Evolutionary conservation across 1,140 invertebrate species (phyloP), one percentile per base, ranked within the genome.

Genomic region (Lepeophtheirus salmonis): DNA sequence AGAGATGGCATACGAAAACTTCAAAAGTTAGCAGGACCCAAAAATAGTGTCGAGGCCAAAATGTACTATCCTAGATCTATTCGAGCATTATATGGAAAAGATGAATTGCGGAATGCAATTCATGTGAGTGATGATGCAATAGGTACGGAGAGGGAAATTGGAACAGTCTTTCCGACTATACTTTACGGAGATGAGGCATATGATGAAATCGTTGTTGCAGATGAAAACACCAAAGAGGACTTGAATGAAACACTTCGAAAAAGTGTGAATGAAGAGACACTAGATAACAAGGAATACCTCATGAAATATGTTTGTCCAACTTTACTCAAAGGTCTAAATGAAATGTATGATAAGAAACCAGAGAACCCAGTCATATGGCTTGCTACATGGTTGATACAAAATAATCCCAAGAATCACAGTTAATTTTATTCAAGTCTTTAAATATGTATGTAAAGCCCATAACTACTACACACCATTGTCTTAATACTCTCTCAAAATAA

Each of bases 111-210:
- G 64, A 86, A 89, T 67, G 80, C 76, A n/a, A 70, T 88, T 2
- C 88, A 94, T 68, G 87, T 85, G 4, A 90, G 86, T 64, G 80
- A 81, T 65, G 77, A 78, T 64, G 70, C 77, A 2, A 71, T 77
- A 25, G 78, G 79, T 26, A 84, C 89, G 0, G 73, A 83, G 26
- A 76, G 78, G 48, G 91, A 96, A 72, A 89, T 94, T 65, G 78
- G 81, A 66, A 90, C 87, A 72, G 88, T 92, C 67, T 90, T 88
- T 70, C 84, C 86, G 1, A n/a, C 21, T 18, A 57, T 57, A 24
- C 55, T 57, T 4, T 25, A 41, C 16, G 55, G 55, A 16, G 22
- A 25, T n/a, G 16, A 16, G 55, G 55, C 50, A 12, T 22, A 16
- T 52, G 50, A 52, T 52, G 50, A 16, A 16, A 52, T 18, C 50